Evolutionary conservation across 2,888 invertebrate species (phyloP), one percentile per base, ranked within the genome.

Genomic region (Drosophila limbata): DNA sequence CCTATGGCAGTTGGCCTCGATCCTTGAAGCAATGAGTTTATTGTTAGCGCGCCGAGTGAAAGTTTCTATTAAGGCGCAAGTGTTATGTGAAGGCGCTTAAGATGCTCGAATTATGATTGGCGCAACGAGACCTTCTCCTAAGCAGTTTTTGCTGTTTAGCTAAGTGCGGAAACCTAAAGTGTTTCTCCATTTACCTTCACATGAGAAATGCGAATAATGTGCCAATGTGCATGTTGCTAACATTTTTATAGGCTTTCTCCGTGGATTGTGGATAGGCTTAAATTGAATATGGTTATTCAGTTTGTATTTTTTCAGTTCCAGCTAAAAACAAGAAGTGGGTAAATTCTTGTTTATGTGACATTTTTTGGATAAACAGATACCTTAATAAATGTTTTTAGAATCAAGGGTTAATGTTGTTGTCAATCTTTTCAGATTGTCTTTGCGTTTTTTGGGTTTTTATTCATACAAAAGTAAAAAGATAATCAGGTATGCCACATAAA

Each of bases 71-170:
- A 71, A 52, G 63, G 50, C 56, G 37, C 52, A 52, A 73, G 81
- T 84, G 73, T 52, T 60, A 68, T 70, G 55, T 33, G 33, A 1
- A 47, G 37, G 15, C 71, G 66, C 62, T 73, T 77, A 81, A 81
- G 81, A 79, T 79, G 59, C 63, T 9, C 21, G 65, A 74, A 64
- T 81, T 82, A 79, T 82, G 84, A 84, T 81, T 81, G 82, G 77
- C 51, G 59, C 50, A 45, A 42, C 39, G 62, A 53, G 69, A 61
- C 37, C 40, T 42, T n/a, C 48, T 21, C 39, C 40, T n/a, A 28
- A 64, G 64, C 52, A 19, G 31, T 52, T 25, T n/a, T 50, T 52
- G 17, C 48, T 42, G 42, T 28, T 63, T 48, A 50, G 45, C 44
- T 19, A 61, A 74, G 51, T 61, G 57, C 53, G 48, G 40, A 42